Percentiles rank a stretch among this genome's conserved stretches.
phyloP scores from a whole-genome alignment of 2,797 vertebrate genomes.

The Aplochiton taeniatus region DNA sequence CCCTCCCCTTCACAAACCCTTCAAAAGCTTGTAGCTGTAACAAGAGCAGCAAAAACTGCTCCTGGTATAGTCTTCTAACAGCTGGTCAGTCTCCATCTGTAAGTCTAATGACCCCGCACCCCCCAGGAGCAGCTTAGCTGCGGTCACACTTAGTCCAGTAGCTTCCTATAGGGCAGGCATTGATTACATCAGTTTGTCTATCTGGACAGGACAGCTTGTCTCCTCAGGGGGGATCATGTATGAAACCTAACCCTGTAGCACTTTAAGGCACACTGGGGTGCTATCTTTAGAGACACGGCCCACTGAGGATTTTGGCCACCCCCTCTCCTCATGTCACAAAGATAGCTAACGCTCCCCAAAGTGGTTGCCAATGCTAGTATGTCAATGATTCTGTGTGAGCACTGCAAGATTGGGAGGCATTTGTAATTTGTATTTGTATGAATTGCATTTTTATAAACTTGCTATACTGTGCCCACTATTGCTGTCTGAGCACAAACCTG shows the following conservation, averaged over 20 bases:
- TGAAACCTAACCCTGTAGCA: conserved; percentile 40
- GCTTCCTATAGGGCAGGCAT: conserved; percentile 58
- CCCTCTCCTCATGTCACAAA: not conserved
- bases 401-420: too few species aligned
- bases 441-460: too few species aligned
- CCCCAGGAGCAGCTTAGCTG: conserved; percentile 50
- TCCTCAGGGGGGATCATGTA: conserved; percentile 30
- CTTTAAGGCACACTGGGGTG: conserved; percentile 42
- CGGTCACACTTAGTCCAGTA: conserved; percentile 23
- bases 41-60: not conserved
- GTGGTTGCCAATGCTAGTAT: not conserved
- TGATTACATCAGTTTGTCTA: conserved; percentile 59
- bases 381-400: too few species aligned
- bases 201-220: conserved; percentile 37
- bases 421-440: too few species aligned
- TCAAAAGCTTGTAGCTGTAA: too few species aligned
- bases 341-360: not conserved
- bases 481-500: too few species aligned
- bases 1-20: not conserved
- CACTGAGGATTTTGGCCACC: conserved; percentile 11
- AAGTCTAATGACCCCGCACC: conserved; percentile 62
- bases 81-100: conserved; percentile 63
- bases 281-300: conserved; percentile 49
- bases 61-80: conserved; percentile 46
- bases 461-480: too few species aligned